phyloP scores from a whole-genome alignment of 2,113 vertebrate species.

The Poecilia latipinna region DNA sequence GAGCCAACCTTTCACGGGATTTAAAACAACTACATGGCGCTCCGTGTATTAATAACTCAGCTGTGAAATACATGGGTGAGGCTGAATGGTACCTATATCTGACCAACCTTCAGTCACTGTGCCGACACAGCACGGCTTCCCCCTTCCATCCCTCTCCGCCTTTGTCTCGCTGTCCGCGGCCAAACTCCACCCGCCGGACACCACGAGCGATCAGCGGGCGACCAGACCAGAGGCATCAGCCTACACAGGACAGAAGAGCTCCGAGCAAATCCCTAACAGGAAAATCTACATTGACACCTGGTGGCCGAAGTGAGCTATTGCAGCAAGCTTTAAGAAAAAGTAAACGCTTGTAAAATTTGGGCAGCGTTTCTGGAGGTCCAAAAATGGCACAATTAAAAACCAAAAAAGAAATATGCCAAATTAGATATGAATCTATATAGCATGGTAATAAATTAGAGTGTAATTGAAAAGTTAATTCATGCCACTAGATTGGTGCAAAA shows the following conservation, averaged over 20 bases:
- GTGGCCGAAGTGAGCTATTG: background rate
- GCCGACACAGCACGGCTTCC: background rate
- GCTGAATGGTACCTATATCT: background rate
- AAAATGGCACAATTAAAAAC: background rate
- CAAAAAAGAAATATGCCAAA: too few relatives aligned
- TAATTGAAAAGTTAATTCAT: background rate
- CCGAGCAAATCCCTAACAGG: too few relatives aligned
- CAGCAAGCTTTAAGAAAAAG: too few relatives aligned
- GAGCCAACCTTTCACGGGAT: constrained; percentile 13
- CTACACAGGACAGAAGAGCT: background rate
- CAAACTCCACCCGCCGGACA: constrained; percentile 62
- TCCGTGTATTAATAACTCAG: background rate
- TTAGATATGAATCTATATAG: too few relatives aligned
- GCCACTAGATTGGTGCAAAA: background rate
- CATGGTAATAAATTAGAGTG: background rate
- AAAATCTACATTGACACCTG: constrained; percentile 14
- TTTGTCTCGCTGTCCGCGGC: constrained; percentile 57
- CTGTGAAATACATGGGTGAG: background rate
- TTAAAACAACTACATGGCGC: background rate
- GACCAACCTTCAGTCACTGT: constrained; percentile 42
- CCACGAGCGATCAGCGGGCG: constrained; percentile 13
- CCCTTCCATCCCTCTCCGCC: constrained; percentile 43
- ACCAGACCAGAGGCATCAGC: background rate
- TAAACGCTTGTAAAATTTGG: too few relatives aligned
- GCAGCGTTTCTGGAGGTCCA: background rate